Percentiles rank a stretch among this genome's conserved stretches.
Evolutionary conservation across 37 sponge, comb jelly and placozoan species (phyloP).

Genomic region (Tethya wilhelma): DNA sequence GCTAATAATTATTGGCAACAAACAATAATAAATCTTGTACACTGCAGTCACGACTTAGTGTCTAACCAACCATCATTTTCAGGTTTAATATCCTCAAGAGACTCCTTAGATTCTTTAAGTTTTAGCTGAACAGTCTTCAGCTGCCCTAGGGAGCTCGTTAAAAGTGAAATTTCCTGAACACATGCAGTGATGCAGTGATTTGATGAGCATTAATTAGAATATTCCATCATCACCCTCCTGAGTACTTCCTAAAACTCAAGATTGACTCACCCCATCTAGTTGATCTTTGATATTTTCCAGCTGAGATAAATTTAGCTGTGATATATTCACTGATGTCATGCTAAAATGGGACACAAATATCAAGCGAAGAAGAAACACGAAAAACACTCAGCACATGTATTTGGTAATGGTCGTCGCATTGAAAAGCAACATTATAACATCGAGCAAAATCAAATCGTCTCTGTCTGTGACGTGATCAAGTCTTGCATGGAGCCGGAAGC

Average conservation of each 20-base stretch:
- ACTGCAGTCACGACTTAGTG: background rate
- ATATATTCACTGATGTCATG: background rate
- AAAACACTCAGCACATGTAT: no score
- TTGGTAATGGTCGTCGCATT: no score
- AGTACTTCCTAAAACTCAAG: background rate
- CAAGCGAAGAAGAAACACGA: no score
- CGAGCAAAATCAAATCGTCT: no score
- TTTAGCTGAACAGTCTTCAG: slow-evolving; percentile 87
- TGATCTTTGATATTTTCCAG: slow-evolving; percentile 80
- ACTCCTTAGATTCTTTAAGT: slow-evolving; percentile 86
- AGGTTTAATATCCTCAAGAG: slow-evolving; percentile 56
- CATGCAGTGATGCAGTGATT: no score
- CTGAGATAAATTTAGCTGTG: slow-evolving; percentile 63
- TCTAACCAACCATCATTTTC: slow-evolving; percentile 71
- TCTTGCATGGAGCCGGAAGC: no score
- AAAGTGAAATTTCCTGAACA: slow-evolving; percentile 72
- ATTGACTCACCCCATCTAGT: slow-evolving; percentile 71
- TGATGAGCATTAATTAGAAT: slow-evolving; percentile 1
- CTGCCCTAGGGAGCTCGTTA: slow-evolving; percentile 82
- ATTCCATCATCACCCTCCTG: no score
- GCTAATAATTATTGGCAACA: background rate
- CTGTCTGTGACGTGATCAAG: no score
- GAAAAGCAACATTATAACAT: no score
- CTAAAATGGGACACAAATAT: no score
- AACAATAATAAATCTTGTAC: background rate